phyloP scores from a whole-genome alignment of 1,140 invertebrate genomes.

The Drosophila bocki region DNA sequence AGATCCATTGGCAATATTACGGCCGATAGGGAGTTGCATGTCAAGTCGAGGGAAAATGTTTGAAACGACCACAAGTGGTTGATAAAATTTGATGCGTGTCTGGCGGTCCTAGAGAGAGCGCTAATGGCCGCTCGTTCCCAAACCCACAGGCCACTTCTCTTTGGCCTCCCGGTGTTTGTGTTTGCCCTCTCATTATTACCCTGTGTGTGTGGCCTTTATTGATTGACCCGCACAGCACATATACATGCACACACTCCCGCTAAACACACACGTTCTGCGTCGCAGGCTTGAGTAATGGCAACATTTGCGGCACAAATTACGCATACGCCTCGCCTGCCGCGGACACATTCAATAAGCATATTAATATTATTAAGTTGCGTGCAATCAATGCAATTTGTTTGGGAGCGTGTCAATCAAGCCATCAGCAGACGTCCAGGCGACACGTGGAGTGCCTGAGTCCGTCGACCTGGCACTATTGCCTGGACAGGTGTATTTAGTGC shows the following conservation, averaged over 20 bases:
- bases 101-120: slow-evolving; percentile 46
- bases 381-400: slow-evolving; percentile 73
- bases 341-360: slow-evolving; percentile 51
- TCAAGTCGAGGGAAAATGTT: slow-evolving; percentile 61
- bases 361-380: slow-evolving; percentile 75
- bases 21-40: slow-evolving; percentile 59
- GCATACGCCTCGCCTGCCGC: slow-evolving; percentile 58
- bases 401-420: slow-evolving; percentile 54
- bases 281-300: slow-evolving; percentile 48
- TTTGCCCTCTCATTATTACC: slow-evolving; percentile 49
- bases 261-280: slow-evolving; percentile 24
- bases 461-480: neutral
- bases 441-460: slow-evolving; percentile 14
- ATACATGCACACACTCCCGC: slow-evolving; percentile 6
- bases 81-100: slow-evolving; percentile 77
- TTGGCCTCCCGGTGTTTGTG: slow-evolving; percentile 39
- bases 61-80: slow-evolving; percentile 77
- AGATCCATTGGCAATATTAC: slow-evolving; percentile 65
- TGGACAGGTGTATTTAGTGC: neutral
- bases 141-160: slow-evolving; percentile 18
- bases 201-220: slow-evolving; percentile 54
- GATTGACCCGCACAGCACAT: slow-evolving; percentile 48
- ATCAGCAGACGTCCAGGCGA: slow-evolving; percentile 3
- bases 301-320: slow-evolving; percentile 67
- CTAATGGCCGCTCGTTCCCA: slow-evolving; percentile 39